Evolutionary conservation across 2,113 vertebrate species (phyloP), one percentile per base, ranked within the genome.

Genomic region (Callopanchax toddi): DNA sequence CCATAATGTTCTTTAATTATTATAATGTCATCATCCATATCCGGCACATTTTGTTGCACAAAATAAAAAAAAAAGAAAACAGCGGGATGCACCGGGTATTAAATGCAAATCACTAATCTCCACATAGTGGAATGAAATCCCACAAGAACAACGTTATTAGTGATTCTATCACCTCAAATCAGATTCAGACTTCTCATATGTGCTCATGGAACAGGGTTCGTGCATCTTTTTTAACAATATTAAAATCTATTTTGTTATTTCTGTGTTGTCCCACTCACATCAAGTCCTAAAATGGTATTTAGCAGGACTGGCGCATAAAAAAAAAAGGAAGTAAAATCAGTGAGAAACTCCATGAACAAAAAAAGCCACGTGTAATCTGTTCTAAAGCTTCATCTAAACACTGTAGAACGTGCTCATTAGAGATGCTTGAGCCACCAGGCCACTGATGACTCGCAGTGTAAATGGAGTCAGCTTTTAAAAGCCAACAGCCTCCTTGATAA

Each of bases 1-100:
- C 89, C 82, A 82, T 91, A 91, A 93, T 90, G 89, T 90, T 86
- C 85, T 89, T 91, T 91, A 91, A 92, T 92, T 91, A 91, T 92
- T 90, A 83, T 88, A 89, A 91, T 87, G 89, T 88, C 90, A 86
- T 91, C 90, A 89, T 91, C 87, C 84, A 87, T 91, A 91, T 92
- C 84, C 60, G 78, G 79, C 83, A 80, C 36, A 37, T 13, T 37
- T 84, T 87, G 88, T 87, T 88, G 85, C 85, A 86, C 86, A 70
- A 81, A 85, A 86, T 83, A 82, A 71, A 56, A 55, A 36, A 78
- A 82, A 82, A 87, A 87, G 81, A 74, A 79, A 89, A 84, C 74
- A 83, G 76, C 78, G 57, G 74, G 83, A 79, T 85, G 66, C 76
- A 83, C 73, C 73, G 62, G 83, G 85, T 87, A 86, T 89, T 87